Evolutionary conservation across 2,888 invertebrate species (phyloP), one percentile per base, ranked within the genome.

Genomic region (Hylaea fasciaria): DNA sequence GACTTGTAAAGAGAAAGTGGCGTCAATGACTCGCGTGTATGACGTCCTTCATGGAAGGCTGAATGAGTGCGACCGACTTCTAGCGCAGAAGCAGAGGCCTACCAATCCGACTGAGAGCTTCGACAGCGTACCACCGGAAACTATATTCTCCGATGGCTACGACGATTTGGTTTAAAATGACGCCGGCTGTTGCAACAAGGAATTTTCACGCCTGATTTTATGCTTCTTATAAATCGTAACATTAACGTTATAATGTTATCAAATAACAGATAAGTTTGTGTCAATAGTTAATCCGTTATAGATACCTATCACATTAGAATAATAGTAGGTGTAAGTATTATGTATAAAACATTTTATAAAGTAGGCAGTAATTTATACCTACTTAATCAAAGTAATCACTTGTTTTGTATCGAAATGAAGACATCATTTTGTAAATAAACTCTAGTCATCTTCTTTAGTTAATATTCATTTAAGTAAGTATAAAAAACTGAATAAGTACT

Each of bases 11-110:
- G 92, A 93, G 68, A 93, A 93, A 68, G 92, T 92, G 0, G 85
- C 88, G 0, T 92, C 92, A 0, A 90, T 93, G 91, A 91, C 91
- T 0, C 81, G 91, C 1, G 91, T 93, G 0, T 93, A 93, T 48
- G 89, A 93, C 40, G 83, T 88, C 0, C 73, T 93, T 14, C 93
- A 93, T 56, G 89, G 87, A 0, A 82, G 86, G 12, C 73, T 93
- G 37, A 92, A 89, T 28, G 90, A 89, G 28, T 93, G 93, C 54
- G 91, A 91, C 51, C 75, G 88, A 64, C 65, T 89, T n/a, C 67
- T 91, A 1, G 86, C 89, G 0, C 89, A 89, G 64, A 89, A 89
- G 55, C 86, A 86, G 29, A 65, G 77, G 0, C 68, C 78, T 0
- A 73, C 85, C 57, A 83, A 84, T 43, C 69, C 80, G 1, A 70